Percentiles rank a stretch among this genome's conserved stretches.
Evolutionary conservation across 2,888 invertebrate genomes (phyloP).

Genomic region (Lycophotia porphyrea): DNA sequence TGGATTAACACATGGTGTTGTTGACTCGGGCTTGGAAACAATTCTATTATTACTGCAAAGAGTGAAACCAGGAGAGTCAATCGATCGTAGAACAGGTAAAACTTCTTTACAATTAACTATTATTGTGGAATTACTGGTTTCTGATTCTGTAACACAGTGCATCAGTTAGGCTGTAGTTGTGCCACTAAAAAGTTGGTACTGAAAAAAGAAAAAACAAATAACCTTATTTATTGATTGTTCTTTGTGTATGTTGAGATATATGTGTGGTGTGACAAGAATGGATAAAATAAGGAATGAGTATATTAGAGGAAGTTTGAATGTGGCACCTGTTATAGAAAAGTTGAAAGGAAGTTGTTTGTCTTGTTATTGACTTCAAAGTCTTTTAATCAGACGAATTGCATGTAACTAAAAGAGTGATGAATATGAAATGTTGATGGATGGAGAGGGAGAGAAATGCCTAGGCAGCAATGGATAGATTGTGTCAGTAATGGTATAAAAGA

Average conservation of each 20-base stretch:
- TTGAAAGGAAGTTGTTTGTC: no score
- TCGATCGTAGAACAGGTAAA: constrained; percentile 82
- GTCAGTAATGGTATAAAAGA: no score
- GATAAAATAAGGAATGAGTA: no score
- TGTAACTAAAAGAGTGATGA: no score
- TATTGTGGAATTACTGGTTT: neutral
- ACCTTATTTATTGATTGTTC: neutral
- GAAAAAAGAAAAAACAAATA: neutral
- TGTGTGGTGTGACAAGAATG: no score
- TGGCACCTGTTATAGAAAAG: no score
- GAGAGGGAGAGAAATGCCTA: no score
- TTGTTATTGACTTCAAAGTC: no score
- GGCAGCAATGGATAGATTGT: no score
- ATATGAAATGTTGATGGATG: no score
- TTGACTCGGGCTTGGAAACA: constrained; percentile 79
- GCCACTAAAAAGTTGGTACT: neutral
- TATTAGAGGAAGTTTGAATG: no score
- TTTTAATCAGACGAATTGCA: no score
- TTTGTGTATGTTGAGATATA: neutral
- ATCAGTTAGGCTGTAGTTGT: neutral
- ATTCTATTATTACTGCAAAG: constrained; percentile 74
- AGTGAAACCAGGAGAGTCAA: constrained; percentile 78
- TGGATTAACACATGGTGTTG: constrained; percentile 72
- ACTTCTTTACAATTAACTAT: neutral
- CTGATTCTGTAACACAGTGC: neutral